Conservation (phyloP, 1,140 invertebrate genomes). For the Trachelipus rathkii region DNA sequence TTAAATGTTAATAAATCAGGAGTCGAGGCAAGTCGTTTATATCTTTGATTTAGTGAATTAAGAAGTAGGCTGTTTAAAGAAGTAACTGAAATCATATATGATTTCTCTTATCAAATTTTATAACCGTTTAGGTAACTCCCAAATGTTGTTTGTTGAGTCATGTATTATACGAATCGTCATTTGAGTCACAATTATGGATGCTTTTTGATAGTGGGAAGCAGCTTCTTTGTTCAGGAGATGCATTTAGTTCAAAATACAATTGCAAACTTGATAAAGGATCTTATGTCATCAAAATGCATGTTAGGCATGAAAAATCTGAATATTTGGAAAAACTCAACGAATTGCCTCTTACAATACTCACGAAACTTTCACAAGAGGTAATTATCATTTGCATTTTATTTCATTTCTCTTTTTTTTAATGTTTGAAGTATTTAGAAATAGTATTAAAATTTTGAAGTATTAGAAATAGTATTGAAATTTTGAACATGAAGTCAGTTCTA, state of each 20-base stretch:
- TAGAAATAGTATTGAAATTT: no score
- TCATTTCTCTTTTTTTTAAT: no score
- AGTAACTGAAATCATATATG: constrained; percentile 60
- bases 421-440: no score
- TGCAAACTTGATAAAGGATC: constrained; percentile 93
- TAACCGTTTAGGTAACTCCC: constrained; percentile 32
- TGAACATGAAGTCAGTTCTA: neutral
- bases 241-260: constrained; percentile 74
- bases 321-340: constrained; percentile 77
- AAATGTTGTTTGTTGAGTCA: constrained; percentile 64
- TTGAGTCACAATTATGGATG: constrained; percentile 94
- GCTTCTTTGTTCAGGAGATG: constrained; percentile 76
- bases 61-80: neutral
- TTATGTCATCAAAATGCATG: constrained; percentile 75
- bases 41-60: neutral
- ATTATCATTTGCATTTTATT: neutral
- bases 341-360: constrained; percentile 67
- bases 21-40: constrained; percentile 54
- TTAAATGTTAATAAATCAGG: constrained; percentile 75
- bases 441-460: neutral
- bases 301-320: constrained; percentile 83
- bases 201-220: constrained; percentile 90
- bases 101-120: constrained; percentile 47
- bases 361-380: constrained; percentile 62
- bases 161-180: constrained; percentile 88